Percentiles rank a stretch among this genome's conserved stretches.
Evolutionary conservation across 2,888 invertebrate genomes (phyloP).

Genomic region (Bombylius discolor): DNA sequence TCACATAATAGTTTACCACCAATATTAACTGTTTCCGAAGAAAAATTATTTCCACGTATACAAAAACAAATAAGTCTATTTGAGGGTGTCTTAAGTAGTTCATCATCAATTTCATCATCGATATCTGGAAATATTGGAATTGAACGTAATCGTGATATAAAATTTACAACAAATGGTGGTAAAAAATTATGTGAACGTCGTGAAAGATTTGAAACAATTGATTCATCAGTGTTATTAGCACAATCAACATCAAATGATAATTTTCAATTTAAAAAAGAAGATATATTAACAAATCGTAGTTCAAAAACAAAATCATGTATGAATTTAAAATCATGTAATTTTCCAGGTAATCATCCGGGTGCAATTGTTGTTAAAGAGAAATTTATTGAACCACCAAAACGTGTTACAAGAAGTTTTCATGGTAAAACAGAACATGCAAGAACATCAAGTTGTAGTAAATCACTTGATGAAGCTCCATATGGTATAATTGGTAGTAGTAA

Average conservation of each 20-base stretch:
- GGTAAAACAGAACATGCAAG: slow-evolving; percentile 21
- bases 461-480: background rate
- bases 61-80: slow-evolving; percentile 33
- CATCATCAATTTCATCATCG: slow-evolving; percentile 20
- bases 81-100: slow-evolving; percentile 14
- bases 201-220: slow-evolving; percentile 3
- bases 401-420: slow-evolving; percentile 37
- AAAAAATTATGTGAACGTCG: slow-evolving; percentile 3
- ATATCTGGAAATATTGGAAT: background rate
- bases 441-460: background rate
- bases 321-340: slow-evolving; percentile 12
- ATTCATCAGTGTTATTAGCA: background rate
- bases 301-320: slow-evolving; percentile 15
- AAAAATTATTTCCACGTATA: slow-evolving; percentile 20
- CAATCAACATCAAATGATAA: slow-evolving; percentile 10
- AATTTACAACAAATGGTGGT: background rate
- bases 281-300: background rate
- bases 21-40: background rate
- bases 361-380: slow-evolving; percentile 39
- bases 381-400: slow-evolving; percentile 40
- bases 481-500: background rate
- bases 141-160: slow-evolving; percentile 1
- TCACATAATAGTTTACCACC: background rate
- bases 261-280: slow-evolving; percentile 1
- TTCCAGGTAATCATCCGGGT: slow-evolving; percentile 26